phyloP scores from a whole-genome alignment of 2,888 invertebrate species.

The Zelleria hepariella region DNA sequence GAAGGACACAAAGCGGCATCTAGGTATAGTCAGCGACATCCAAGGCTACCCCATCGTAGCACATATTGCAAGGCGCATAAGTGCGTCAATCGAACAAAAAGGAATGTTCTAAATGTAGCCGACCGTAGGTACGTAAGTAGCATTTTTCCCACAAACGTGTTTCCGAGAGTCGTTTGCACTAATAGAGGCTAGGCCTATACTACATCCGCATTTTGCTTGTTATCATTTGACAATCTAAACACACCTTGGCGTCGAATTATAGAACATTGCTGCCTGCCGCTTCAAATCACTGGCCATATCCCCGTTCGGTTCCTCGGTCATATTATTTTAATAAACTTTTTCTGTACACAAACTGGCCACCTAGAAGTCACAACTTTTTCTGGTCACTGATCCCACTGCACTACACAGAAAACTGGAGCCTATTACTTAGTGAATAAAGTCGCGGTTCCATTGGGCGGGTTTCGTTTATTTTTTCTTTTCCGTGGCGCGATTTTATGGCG shows the following conservation, averaged over 20 bases:
- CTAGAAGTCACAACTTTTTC: not conserved
- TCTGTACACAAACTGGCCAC: not conserved
- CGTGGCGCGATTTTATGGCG: not conserved
- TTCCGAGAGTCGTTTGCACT: not conserved
- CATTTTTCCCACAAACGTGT: not conserved
- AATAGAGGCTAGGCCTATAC: not conserved
- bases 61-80: too few relatives aligned
- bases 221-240: not conserved
- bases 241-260: slow-evolving; percentile 41
- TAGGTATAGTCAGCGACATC: too few relatives aligned
- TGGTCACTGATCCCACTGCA: not conserved
- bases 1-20: too few relatives aligned
- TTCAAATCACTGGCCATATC: slow-evolving; percentile 52
- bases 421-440: not conserved
- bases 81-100: too few relatives aligned
- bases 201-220: not conserved
- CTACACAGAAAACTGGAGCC: not conserved
- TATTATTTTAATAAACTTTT: slow-evolving; percentile 2
- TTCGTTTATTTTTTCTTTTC: not conserved
- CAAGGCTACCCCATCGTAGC: too few relatives aligned
- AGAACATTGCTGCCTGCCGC: slow-evolving; percentile 62
- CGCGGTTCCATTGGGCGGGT: not conserved
- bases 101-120: too few relatives aligned
- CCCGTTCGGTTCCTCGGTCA: slow-evolving; percentile 6
- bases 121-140: not conserved